A percentile compares a stretch with the other conserved stretches of the same genome.
These are phyloP conservation scores for Acrocera orbiculus DNA, from an alignment of 2,888 invertebrate genomes.

Conservation along the genomic window DNA sequence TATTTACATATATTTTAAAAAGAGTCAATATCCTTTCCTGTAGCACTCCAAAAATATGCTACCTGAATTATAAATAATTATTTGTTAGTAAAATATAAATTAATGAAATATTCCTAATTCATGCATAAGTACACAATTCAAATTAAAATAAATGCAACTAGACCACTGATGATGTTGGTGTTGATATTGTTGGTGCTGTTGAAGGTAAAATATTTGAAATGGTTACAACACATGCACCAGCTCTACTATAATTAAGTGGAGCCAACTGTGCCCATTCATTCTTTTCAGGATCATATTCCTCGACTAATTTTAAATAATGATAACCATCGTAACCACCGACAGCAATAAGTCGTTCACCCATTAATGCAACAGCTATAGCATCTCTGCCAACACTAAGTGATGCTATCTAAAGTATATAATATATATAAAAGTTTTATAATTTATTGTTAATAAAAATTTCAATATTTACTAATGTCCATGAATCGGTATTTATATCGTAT, in stretches of 20 bases:
- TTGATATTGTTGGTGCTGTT: slow-evolving; percentile 22
- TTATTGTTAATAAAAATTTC: not conserved
- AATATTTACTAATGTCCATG: slow-evolving; percentile 53
- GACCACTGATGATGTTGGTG: slow-evolving; percentile 29
- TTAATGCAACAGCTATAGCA: slow-evolving; percentile 71
- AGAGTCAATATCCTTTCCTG: no score
- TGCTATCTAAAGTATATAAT: slow-evolving; percentile 37
- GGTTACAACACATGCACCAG: slow-evolving; percentile 73
- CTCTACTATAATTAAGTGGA: slow-evolving; percentile 64
- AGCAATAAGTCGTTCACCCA: slow-evolving; percentile 57
- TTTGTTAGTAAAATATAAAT: not conserved
- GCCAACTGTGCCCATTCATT: slow-evolving; percentile 66
- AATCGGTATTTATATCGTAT: slow-evolving; percentile 59
- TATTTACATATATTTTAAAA: no score
- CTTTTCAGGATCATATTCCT: slow-evolving; percentile 70
- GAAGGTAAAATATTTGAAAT: slow-evolving; percentile 34
- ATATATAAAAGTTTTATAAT: no score
- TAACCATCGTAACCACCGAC: slow-evolving; percentile 87
- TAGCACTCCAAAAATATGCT: no score
- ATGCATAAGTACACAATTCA: slow-evolving; percentile 4
- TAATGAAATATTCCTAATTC: not conserved
- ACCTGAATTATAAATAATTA: no score
- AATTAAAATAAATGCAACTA: slow-evolving; percentile 20
- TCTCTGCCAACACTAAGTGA: slow-evolving; percentile 69
- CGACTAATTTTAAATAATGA: slow-evolving; percentile 70